Base-by-base conservation (phyloP, 1,140 invertebrate species). In the Euschistus heros region DNA sequence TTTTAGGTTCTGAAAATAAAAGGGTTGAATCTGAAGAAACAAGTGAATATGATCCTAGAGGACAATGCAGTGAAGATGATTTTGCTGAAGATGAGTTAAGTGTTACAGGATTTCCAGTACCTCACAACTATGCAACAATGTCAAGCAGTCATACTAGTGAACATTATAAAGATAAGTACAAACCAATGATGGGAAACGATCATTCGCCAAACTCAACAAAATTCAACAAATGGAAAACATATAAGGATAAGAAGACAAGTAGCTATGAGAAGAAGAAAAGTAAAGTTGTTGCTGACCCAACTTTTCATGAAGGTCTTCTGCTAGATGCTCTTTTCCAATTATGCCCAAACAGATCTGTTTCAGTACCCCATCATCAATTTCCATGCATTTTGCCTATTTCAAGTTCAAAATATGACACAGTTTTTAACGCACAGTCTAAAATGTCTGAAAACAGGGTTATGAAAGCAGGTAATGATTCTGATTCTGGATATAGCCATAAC, bases 401-500 rank as follows among this genome's bases (percentile, higher is more conserved):
- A 72, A 68, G 68, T 72, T 54, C 74, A 72, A 30, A 71, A n/a
- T 57, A 57, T 26, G 54, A 57, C 15, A 22, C 18, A 17, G 15
- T 57, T 10, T 17, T 57, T 6, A 57, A 57, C 3, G 18, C 54
- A 20, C 54, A 22, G 15, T 18, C n/a, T 20, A 72, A 71, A 15
- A 54, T 10, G 42, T 47, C 66, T 44, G 65, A 71, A 20, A 42
- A 68, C 62, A 67, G 67, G 10, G 68, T 68, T 17, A 69, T 70
- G 37, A 68, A 69, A 62, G 70, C 69, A 4, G 71, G 68, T 52
- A 76, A 78, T 14, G 78, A 80, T 68, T 84, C 82, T 22, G 84
- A 86, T 71, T 85, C 84, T 20, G 84, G 84, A 0, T 86, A 86
- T 70, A 85, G 84, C 69, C 84, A 86, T 70, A 81, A 85, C 66